phyloP scores from a whole-genome alignment of 1,140 invertebrate species.

The Drosophila paulistorum region DNA sequence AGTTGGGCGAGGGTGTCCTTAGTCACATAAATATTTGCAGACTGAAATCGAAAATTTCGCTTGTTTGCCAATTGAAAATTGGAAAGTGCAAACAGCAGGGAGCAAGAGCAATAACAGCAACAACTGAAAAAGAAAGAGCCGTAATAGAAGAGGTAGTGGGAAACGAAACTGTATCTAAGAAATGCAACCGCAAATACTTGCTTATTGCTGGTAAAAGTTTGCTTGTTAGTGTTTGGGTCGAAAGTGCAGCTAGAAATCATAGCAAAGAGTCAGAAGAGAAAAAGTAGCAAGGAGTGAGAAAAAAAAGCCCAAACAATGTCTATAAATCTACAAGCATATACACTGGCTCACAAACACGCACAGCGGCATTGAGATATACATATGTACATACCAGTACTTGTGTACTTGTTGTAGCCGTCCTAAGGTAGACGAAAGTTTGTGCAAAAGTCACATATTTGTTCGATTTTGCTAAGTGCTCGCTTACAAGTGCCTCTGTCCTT shows the following conservation, averaged over 20 bases:
- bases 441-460: constrained; percentile 70
- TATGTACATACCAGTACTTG: no score
- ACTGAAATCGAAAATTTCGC: constrained; percentile 65
- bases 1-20: constrained; percentile 30
- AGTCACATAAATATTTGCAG: constrained; percentile 57
- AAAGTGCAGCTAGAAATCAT: constrained; percentile 62
- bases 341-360: not conserved
- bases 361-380: not conserved
- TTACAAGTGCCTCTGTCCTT: constrained; percentile 69
- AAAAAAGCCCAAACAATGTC: constrained; percentile 58
- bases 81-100: constrained; percentile 39
- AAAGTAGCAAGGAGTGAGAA: constrained; percentile 13
- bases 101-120: not conserved
- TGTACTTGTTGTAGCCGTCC: constrained; percentile 25
- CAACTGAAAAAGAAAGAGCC: not conserved
- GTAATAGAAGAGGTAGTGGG: not conserved
- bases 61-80: constrained; percentile 69
- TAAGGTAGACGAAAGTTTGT: constrained; percentile 57
- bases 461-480: constrained; percentile 71
- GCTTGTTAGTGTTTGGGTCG: constrained; percentile 68
- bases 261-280: constrained; percentile 38
- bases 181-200: constrained; percentile 69
- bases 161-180: constrained; percentile 24
- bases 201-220: constrained; percentile 66
- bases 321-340: constrained; percentile 57